Evolutionary conservation across 2,888 invertebrate genomes (phyloP), one percentile per base, ranked within the genome.

Genomic region (Pseudoips prasinana): DNA sequence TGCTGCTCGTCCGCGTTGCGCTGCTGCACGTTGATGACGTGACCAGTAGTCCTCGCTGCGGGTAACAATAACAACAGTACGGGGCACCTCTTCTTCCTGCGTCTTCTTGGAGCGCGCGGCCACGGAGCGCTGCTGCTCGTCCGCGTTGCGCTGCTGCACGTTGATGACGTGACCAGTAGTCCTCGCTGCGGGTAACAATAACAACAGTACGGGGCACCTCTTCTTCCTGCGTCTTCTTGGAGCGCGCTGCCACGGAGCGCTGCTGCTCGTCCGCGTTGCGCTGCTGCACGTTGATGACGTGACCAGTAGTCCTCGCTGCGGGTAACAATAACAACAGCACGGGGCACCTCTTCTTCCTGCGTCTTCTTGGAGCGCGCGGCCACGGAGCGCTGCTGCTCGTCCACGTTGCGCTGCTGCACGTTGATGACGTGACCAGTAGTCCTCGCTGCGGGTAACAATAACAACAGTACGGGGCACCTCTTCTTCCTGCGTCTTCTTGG

Each of bases 181-280:
- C n/a, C n/a, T n/a, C n/a, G n/a, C n/a, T n/a, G n/a, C n/a, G n/a
- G n/a, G n/a, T n/a, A n/a, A n/a, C n/a, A n/a, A n/a, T n/a, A n/a
- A n/a, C 2, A 14, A 5, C 5, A 14, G 14, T 92, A 72, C 96
- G 96, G 61, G 94, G 93, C 3, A 90, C 93, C 29, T 88, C 90
- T 37, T 57, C 57, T n/a, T 57, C 57, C 57, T 48, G 48, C 25
- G 96, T 96, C 72, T 93, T 92, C 58, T 71, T 53, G 45, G 73
- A 73, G 6, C 93, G 91, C 18, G 92, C 92, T 1, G 93, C 92
- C 7, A 96, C 94, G 51, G 90, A 92, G 68, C 92, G 93, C 65
- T 94, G 91, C 64, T 94, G 94, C 55, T 96, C 95, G 57, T 96
- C 96, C 0, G 95, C 95, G 77, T 95, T 95, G 18, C 92, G 90